Base-by-base conservation (phyloP, 64 coral and sea anemone genomes). In the Pocillopora verrucosa region DNA sequence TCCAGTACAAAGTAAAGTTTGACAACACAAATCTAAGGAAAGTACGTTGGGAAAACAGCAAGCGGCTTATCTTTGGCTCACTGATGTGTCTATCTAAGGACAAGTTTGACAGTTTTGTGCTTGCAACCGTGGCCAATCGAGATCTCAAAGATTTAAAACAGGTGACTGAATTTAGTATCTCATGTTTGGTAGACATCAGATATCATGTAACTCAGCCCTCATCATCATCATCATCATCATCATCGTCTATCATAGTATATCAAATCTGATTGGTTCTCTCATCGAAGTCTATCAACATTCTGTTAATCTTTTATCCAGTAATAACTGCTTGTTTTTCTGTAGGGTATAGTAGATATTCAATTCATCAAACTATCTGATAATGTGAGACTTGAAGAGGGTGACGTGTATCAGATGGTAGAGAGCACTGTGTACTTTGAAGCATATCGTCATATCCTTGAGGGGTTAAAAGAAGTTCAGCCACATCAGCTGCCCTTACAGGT, bases 381-480 rank as follows among this genome's bases (percentile, higher is more conserved):
- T 19, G 51, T 92, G 13, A 60, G 79, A 37, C 86, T 95, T 12
- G 90, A 80, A 63, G 57, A 69, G 11, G 87, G 65, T 91, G 89
- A 94, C 16, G 90, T 92, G 15, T 98, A 95, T 68, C 80, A 94
- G 57, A 98, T 98, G 96, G 96, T 98, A 37, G 96, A 98, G 62
- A 98, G 93, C 70, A 95, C 93, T 35, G 96, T 94, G 3, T 98
- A 98, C 67, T 98, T 98, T 95, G 96, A 98, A 91, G 93, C 96
- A 16, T 98, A 93, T 83, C 93, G 88, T 74, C 96, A 92, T 57
- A 88, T 98, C 5, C 78, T 98, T 36, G 77, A 92, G 61, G 96
- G 93, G 30, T 78, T 98, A 1, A 87, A 91, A 76, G 76, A 88
- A 69, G 77, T 73, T 25, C 19, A 87, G 72, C 74, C 87, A 36